phyloP scores from a whole-genome alignment of 2,797 vertebrate species.

The Malacoraja senta region DNA sequence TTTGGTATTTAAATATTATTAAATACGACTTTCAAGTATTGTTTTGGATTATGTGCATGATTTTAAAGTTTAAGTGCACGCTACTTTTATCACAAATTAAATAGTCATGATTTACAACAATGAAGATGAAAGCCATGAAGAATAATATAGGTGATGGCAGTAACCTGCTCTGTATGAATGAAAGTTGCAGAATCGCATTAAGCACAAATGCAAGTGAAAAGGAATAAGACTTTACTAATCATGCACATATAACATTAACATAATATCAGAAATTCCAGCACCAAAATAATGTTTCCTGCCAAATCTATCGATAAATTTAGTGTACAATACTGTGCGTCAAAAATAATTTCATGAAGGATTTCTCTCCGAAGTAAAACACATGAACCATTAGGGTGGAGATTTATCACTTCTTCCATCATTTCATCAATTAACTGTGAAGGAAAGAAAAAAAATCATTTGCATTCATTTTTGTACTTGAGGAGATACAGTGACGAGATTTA shows the following conservation, averaged over 20 bases:
- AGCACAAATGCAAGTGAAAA: not conserved
- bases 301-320: constrained; percentile 19
- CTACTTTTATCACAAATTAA: not conserved
- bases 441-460: not conserved
- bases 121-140: not conserved
- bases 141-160: not conserved
- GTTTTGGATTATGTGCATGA: not conserved
- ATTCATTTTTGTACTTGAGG: not conserved
- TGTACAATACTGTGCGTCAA: not conserved
- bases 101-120: not conserved
- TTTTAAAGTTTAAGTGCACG: not conserved
- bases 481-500: not conserved
- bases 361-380: not conserved
- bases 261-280: constrained; percentile 6
- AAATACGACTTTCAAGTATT: not conserved
- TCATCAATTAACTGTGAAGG: not conserved
- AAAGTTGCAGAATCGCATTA: not conserved
- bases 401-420: constrained; percentile 7
- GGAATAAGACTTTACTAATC: not conserved
- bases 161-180: not conserved
- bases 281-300: constrained; percentile 17
- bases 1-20: not conserved
- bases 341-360: constrained; percentile 32
- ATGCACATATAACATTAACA: constrained; percentile 1
- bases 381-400: constrained; percentile 17